A percentile compares a stretch with the other conserved stretches of the same genome.
Evolutionary conservation across 2,888 invertebrate species (phyloP).

Genomic region (Drosophila picticornis): DNA sequence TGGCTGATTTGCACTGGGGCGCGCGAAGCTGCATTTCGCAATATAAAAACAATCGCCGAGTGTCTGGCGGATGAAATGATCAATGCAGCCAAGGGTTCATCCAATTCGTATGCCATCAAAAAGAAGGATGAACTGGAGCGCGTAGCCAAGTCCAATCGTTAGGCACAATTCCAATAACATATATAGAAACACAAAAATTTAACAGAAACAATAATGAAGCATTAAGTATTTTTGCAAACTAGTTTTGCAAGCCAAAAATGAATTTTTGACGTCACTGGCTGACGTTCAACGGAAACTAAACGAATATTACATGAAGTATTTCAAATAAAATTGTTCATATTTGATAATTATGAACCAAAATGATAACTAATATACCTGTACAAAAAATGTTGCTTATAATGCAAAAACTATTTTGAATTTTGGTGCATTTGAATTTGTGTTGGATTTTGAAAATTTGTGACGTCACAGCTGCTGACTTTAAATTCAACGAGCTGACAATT

Average conservation of each 20-base stretch:
- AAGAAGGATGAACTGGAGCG: slow-evolving; percentile 99
- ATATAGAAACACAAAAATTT: background rate
- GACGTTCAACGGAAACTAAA: background rate
- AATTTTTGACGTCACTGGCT: background rate
- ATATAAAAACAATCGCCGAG: slow-evolving; percentile 99
- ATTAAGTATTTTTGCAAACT: slow-evolving; percentile 1
- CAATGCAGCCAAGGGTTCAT: slow-evolving; percentile 99
- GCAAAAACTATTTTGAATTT: background rate
- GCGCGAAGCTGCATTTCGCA: slow-evolving; percentile 99
- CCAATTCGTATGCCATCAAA: slow-evolving; percentile 99
- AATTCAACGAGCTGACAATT: background rate
- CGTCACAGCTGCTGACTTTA: background rate
- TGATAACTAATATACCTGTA: background rate
- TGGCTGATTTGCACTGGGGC: slow-evolving; percentile 99
- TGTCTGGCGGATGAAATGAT: slow-evolving; percentile 99
- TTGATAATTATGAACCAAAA: background rate
- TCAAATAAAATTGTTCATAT: slow-evolving; percentile 1
- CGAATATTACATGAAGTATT: slow-evolving; percentile 3
- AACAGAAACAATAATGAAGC: slow-evolving; percentile 12
- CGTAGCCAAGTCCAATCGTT: slow-evolving; percentile 99
- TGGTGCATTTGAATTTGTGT: background rate
- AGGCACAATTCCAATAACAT: slow-evolving; percentile 85
- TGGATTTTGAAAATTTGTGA: background rate
- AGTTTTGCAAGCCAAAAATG: slow-evolving; percentile 16
- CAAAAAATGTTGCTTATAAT: background rate